Base-by-base conservation (phyloP, 2,113 vertebrate genomes). In the Mesocricetus auratus region DNA sequence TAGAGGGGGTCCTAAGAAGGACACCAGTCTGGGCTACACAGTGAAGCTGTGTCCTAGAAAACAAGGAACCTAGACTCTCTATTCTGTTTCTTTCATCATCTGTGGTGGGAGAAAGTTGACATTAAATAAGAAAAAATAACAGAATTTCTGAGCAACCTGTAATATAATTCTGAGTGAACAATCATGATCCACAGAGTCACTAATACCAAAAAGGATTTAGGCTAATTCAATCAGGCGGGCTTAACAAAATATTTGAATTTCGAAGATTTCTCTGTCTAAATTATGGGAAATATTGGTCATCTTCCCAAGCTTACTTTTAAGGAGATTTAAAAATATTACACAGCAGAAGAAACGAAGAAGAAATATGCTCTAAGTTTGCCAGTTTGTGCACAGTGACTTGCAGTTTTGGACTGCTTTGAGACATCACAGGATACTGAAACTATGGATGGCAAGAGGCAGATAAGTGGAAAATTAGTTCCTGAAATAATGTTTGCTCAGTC, bases 401-500 rank as follows among this genome's bases (percentile, higher is more conserved):
- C 15, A 82, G 71, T 88, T 89, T 96, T 86, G 92, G 81, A 77
- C 81, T 62, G 26, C 78, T 94, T 5, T 26, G 22, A 93, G 77
- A 96, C n/a, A 96, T 94, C 90, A 73, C 17, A 95, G 89, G 53
- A 89, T 92, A 73, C 75, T 95, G 91, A 89, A 97, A 93, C 87
- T 73, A 73, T n/a, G 47, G 73, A 92, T 95, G 47, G 73, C 31
- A 77, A 86, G 53, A 96, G 39, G 17, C 91, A 95, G 85, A 83
- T 93, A 97, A 92, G 93, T 97, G 68, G 94, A 94, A 97, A 97
- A 95, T 97, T 97, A 95, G 83, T 94, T 97, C 90, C 94, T 79
- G 75, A 97, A 94, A 90, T 94, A 96, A 93, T 97, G 94, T 97
- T 97, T 96, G 83, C 85, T 94, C 87, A 88, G 90, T 58, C 93